Percentiles rank a stretch among this genome's conserved stretches.
Evolutionary conservation across 2,888 invertebrate genomes (phyloP).

Genomic region (Epinotia demarniana): DNA sequence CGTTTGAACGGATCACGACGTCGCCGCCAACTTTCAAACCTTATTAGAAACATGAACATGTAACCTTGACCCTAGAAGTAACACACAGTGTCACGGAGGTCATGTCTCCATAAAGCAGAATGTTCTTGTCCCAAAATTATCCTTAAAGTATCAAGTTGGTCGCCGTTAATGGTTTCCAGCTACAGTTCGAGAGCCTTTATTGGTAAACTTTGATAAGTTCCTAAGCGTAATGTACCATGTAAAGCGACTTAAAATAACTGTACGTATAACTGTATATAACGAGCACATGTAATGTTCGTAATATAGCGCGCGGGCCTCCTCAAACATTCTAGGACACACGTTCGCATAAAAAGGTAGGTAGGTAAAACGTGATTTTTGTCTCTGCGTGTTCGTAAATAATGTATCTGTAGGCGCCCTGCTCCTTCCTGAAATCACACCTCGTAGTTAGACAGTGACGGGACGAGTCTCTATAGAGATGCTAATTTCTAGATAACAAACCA

Average conservation of each 20-base stretch:
- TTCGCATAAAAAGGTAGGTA: constrained; percentile 47
- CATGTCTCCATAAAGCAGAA: constrained; percentile 17
- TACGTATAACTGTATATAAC: constrained; percentile 39
- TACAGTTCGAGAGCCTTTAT: constrained; percentile 42
- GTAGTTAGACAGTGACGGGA: constrained; percentile 51
- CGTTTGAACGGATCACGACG: constrained; percentile 47
- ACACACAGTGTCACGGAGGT: constrained; percentile 35
- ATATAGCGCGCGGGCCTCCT: constrained; percentile 36
- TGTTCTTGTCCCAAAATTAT: constrained; percentile 42
- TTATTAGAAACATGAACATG: constrained; percentile 36
- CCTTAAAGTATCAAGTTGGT: constrained; percentile 38
- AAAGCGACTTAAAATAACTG: constrained; percentile 42
- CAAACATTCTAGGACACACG: constrained; percentile 42
- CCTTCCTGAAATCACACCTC: constrained; percentile 53
- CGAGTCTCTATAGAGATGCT: constrained; percentile 53
- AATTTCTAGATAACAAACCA: constrained; percentile 61
- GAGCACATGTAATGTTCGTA: constrained; percentile 38
- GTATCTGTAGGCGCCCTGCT: constrained; percentile 48
- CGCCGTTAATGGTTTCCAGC: constrained; percentile 39
- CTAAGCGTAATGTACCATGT: constrained; percentile 42
- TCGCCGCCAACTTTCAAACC: constrained; percentile 45
- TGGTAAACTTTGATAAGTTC: constrained; percentile 43
- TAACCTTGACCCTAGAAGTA: constrained; percentile 38
- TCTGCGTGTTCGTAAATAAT: constrained; percentile 48
- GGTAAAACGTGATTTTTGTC: constrained; percentile 52